These are phyloP conservation scores for Brachynemurus nebulosus DNA, from an alignment of 2,888 invertebrate genomes.

Conservation along the genomic window DNA sequence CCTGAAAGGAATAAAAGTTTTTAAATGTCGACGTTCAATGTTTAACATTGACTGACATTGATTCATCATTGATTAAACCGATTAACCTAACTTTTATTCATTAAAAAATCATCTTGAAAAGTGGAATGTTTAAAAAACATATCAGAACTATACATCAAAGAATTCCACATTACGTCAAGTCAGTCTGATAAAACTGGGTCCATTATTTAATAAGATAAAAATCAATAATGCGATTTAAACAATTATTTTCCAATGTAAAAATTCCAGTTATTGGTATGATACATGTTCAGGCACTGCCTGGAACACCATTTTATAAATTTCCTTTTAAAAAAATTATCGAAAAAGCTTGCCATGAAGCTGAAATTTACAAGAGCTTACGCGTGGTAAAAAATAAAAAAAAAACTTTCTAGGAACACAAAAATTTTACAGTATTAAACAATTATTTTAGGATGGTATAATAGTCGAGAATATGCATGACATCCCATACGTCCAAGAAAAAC, in stretches of 20 bases:
- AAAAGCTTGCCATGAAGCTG: slow-evolving; percentile 45
- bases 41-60: too few relatives aligned
- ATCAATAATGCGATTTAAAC: too few relatives aligned
- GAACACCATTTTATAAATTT: slow-evolving; percentile 43
- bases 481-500: slow-evolving; percentile 46
- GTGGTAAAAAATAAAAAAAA: slow-evolving; percentile 34
- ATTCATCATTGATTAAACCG: too few relatives aligned
- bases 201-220: too few relatives aligned
- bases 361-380: slow-evolving; percentile 40
- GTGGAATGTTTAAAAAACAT: too few relatives aligned
- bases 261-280: slow-evolving; percentile 56
- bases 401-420: not conserved
- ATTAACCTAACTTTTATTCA: too few relatives aligned
- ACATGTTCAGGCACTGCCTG: slow-evolving; percentile 53
- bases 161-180: too few relatives aligned
- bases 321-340: slow-evolving; percentile 39
- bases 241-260: slow-evolving; percentile 30
- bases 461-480: slow-evolving; percentile 72
- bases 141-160: too few relatives aligned
- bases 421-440: slow-evolving; percentile 1
- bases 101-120: too few relatives aligned
- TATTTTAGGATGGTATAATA: slow-evolving; percentile 48
- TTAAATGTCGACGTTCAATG: too few relatives aligned
- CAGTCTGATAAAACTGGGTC: too few relatives aligned
- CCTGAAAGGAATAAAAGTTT: too few relatives aligned